Conservation (phyloP, 1,140 invertebrate species). For the Lithobius niger region DNA sequence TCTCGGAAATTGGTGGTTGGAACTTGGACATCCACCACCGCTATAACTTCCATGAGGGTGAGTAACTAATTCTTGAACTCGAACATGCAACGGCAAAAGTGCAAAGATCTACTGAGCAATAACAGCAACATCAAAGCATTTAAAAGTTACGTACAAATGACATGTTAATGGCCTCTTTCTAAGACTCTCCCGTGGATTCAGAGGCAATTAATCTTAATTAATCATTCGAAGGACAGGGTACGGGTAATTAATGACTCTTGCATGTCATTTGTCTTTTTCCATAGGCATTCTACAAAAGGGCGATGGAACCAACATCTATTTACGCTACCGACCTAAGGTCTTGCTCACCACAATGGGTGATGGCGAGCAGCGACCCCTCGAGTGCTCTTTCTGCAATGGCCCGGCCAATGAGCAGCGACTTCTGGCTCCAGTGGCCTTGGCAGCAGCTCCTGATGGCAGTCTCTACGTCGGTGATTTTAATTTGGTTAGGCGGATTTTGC, state of each 20-base stretch:
- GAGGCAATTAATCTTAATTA: no score
- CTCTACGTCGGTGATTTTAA: conserved; percentile 94
- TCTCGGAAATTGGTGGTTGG: conserved; percentile 90
- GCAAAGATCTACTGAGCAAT: background rate
- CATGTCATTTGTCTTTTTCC: conserved; percentile 16
- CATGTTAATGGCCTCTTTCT: no score
- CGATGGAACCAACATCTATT: conserved; percentile 89
- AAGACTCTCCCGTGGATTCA: no score
- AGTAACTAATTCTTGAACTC: conserved; percentile 6
- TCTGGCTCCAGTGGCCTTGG: conserved; percentile 78
- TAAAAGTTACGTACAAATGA: background rate
- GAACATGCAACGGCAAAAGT: background rate
- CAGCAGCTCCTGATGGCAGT: conserved; percentile 79
- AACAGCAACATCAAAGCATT: background rate
- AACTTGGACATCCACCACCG: conserved; percentile 93
- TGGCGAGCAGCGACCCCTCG: conserved; percentile 69
- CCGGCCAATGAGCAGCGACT: conserved; percentile 64
- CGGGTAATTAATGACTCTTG: no score
- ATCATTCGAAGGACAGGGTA: no score
- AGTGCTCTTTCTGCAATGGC: conserved; percentile 65
- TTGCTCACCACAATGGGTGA: conserved; percentile 86
- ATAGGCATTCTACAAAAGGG: conserved; percentile 88
- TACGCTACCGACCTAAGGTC: conserved; percentile 83
- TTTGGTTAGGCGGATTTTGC: conserved; percentile 73
- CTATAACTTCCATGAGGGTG: conserved; percentile 94